Conservation (phyloP, 2,797 vertebrate genomes). For the Perodicticus potto region DNA sequence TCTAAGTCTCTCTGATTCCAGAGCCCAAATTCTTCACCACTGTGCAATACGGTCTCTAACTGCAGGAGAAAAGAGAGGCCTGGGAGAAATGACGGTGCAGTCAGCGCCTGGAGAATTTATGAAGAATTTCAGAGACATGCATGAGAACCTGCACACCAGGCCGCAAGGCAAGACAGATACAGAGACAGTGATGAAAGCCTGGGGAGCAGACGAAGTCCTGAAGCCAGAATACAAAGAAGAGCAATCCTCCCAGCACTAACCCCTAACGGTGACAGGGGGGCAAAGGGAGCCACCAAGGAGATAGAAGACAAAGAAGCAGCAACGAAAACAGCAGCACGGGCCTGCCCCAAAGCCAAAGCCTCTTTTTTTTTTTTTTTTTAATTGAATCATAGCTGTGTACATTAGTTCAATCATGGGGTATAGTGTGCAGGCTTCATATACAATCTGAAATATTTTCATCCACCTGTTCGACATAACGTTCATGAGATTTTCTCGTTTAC, state of each 20-base stretch:
- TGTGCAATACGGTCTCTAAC: not conserved
- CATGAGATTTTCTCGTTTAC: no score
- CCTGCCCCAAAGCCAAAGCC: not conserved
- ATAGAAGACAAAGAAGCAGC: not conserved
- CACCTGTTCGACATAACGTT: no score
- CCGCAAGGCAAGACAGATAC: not conserved
- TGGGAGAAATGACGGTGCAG: not conserved
- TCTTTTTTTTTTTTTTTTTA: no score
- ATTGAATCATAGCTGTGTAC: no score
- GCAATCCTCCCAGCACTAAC: not conserved
- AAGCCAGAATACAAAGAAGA: not conserved
- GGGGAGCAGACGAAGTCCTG: not conserved
- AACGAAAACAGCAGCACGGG: not conserved
- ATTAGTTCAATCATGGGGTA: no score
- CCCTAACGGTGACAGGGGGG: not conserved
- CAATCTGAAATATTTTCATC: no score
- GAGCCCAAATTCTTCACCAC: not conserved
- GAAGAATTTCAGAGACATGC: not conserved
- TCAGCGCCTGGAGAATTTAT: not conserved
- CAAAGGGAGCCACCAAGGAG: not conserved
- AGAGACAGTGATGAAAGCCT: not conserved
- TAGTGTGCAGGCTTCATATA: no score
- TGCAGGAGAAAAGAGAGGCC: not conserved
- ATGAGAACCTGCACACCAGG: not conserved
- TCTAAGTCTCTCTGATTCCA: slow-evolving; percentile 2